Evolutionary conservation across 2,797 vertebrate species (phyloP).

Genomic region (Dendrocincla fuliginosa): DNA sequence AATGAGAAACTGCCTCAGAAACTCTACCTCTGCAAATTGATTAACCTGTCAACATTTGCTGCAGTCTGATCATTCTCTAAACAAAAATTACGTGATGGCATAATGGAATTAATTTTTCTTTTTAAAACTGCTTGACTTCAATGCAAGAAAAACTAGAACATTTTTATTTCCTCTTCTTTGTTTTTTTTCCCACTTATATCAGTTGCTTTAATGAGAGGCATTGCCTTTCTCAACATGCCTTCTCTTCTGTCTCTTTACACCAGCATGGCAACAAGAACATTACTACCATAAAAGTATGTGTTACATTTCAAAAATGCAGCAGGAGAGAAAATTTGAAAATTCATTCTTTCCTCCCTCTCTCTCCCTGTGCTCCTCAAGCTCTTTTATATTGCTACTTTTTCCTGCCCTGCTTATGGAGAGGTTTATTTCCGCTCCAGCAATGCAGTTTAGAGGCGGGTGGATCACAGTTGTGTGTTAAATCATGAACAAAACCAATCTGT

Average conservation of each 20-base stretch:
- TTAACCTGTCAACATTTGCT: not conserved
- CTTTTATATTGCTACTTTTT: not conserved
- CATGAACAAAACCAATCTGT: conserved; percentile 22
- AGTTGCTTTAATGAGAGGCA: not conserved
- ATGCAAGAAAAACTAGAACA: not conserved
- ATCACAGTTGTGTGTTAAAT: conserved; percentile 37
- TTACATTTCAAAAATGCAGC: not conserved
- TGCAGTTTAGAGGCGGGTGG: not conserved
- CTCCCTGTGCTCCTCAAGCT: not conserved
- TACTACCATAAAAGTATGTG: not conserved
- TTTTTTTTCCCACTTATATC: not conserved
- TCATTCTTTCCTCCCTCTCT: not conserved
- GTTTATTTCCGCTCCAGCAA: conserved; percentile 1
- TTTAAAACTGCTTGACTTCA: not conserved
- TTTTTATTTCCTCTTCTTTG: not conserved
- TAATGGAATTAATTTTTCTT: not conserved
- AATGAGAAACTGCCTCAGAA: not conserved
- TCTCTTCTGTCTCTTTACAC: not conserved
- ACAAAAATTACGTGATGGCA: not conserved
- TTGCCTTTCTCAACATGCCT: not conserved
- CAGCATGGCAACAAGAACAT: not conserved
- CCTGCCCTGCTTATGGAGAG: not conserved
- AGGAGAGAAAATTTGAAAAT: not conserved
- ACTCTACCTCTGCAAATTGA: not conserved
- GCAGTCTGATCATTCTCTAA: not conserved